These are phyloP conservation scores for Platycercus adscitus DNA, from an alignment of 2,113 vertebrate species.

Conservation along the genomic window DNA sequence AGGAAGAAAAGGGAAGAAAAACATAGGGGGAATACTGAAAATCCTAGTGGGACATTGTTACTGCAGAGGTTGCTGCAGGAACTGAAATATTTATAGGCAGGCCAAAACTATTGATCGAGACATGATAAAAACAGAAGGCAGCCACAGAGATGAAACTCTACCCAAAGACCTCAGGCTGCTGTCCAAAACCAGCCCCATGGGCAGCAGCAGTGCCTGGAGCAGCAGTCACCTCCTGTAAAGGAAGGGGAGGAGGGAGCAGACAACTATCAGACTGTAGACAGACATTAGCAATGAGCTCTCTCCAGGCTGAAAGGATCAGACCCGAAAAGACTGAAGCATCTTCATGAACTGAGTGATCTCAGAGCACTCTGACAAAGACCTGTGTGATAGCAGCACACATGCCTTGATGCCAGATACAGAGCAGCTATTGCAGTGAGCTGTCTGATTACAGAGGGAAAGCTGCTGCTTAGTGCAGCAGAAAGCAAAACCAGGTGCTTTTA, in stretches of 20 bases:
- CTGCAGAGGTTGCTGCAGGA: not conserved
- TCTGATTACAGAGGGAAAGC: not conserved
- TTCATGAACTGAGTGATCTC: fast-evolving
- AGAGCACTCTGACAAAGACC: not conserved
- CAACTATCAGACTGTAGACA: fast-evolving
- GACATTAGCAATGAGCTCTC: not conserved
- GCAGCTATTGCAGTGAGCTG: fast-evolving
- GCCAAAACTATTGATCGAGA: not conserved
- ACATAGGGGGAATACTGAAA: not conserved
- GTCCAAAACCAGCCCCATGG: not conserved
- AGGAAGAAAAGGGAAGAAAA: not conserved
- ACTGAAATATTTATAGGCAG: not conserved
- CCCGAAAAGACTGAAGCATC: not conserved
- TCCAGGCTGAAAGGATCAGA: not conserved
- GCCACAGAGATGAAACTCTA: not conserved
- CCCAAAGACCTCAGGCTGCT: not conserved
- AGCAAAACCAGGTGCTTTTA: not conserved
- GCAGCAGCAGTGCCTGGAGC: fast-evolving
- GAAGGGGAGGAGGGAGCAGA: not conserved
- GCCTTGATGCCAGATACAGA: not conserved
- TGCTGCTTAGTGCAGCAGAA: not conserved
- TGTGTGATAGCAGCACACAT: fast-evolving
- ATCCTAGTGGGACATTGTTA: not conserved
- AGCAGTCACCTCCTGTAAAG: not conserved
- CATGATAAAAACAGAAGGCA: not conserved